Conservation (phyloP, 37 sponge, comb jelly and placozoan genomes). For the Agelas oroides region DNA sequence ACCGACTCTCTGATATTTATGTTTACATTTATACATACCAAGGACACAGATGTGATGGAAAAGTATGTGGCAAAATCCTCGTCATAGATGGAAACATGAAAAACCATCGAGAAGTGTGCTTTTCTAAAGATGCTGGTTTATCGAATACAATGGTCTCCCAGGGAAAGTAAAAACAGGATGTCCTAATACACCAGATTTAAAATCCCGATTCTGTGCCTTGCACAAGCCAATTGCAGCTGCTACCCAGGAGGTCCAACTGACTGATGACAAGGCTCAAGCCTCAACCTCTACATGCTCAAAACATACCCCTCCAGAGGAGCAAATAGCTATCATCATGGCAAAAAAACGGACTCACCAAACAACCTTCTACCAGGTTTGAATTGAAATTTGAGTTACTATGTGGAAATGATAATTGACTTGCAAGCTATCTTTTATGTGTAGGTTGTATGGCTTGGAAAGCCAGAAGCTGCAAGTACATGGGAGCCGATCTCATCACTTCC, state of each 20-base stretch:
- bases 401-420: neutral
- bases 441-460: conserved; percentile 15
- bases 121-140: conserved; percentile 29
- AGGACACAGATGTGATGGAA: neutral
- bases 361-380: conserved; percentile 13
- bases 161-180: conserved; percentile 19
- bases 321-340: neutral
- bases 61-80: neutral
- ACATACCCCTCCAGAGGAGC: neutral
- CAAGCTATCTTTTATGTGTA: neutral
- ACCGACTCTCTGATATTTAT: no score
- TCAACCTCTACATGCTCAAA: neutral
- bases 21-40: neutral
- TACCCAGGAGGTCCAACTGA: neutral
- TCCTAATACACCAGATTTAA: conserved; percentile 27
- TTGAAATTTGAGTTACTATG: neutral
- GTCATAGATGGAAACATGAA: conserved; percentile 49
- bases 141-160: conserved; percentile 26
- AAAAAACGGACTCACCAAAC: neutral
- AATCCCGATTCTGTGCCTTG: conserved; percentile 24
- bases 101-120: conserved; percentile 29
- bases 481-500: conserved; percentile 5
- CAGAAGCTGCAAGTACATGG: neutral
- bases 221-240: neutral
- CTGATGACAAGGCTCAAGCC: neutral